These are phyloP conservation scores for Phataginus tricuspis DNA, from an alignment of 2,797 vertebrate genomes.

Conservation along the genomic window DNA sequence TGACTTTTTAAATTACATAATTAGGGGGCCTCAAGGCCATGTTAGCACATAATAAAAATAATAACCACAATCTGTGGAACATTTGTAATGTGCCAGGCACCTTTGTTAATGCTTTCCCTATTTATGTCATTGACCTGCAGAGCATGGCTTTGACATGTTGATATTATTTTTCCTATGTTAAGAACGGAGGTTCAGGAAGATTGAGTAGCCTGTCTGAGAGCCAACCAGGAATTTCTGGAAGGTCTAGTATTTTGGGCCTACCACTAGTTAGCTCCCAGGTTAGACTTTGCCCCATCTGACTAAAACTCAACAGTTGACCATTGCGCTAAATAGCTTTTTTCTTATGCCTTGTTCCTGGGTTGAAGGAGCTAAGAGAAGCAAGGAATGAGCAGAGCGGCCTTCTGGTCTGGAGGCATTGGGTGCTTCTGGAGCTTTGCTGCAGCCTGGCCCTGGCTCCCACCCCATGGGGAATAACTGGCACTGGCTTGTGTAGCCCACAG, in stretches of 20 bases:
- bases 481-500: background rate
- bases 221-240: slow-evolving; percentile 29
- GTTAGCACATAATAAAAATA: slow-evolving; percentile 11
- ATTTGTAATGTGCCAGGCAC: background rate
- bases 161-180: background rate
- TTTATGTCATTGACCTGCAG: background rate
- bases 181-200: background rate
- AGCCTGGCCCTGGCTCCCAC: background rate
- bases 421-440: background rate
- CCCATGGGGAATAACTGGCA: background rate
- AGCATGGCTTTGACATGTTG: background rate
- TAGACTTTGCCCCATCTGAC: background rate
- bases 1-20: slow-evolving; percentile 41
- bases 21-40: background rate
- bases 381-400: background rate
- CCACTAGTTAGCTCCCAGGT: background rate
- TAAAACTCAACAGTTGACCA: background rate
- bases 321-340: background rate
- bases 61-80: background rate
- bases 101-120: slow-evolving; percentile 34
- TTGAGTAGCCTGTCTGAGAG: background rate
- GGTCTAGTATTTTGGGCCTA: background rate
- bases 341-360: background rate
- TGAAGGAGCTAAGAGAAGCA: background rate
- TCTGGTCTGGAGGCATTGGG: background rate